phyloP scores from a whole-genome alignment of 2,888 invertebrate species.

The Blastobasis lacticolella region DNA sequence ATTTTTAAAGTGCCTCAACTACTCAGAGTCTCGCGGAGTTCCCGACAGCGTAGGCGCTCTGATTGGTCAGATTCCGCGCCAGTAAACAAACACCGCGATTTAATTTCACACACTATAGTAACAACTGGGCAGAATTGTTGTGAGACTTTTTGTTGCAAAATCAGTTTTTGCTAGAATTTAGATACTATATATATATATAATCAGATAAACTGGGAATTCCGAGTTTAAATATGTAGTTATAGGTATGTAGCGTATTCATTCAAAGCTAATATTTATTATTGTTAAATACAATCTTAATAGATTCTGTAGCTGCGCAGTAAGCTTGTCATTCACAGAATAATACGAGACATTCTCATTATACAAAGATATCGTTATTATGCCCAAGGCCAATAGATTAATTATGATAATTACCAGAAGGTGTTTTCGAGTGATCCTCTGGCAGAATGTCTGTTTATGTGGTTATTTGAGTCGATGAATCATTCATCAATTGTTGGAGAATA shows the following conservation, averaged over 20 bases:
- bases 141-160: neutral
- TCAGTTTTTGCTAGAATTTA: no score
- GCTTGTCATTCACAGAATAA: neutral
- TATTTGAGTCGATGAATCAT: no score
- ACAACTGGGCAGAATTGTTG: slow-evolving; percentile 8
- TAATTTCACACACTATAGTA: slow-evolving; percentile 5
- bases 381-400: neutral
- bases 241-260: no score
- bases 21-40: slow-evolving; percentile 1
- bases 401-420: neutral
- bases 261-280: neutral
- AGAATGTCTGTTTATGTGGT: no score
- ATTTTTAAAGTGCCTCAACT: slow-evolving; percentile 6
- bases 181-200: neutral
- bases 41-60: slow-evolving; percentile 13
- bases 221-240: no score
- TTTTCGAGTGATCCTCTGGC: neutral
- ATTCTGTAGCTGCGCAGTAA: neutral
- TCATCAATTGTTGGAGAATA: no score
- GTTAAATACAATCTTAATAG: neutral
- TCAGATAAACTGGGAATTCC: neutral
- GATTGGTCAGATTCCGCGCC: slow-evolving; percentile 24
- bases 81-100: slow-evolving; percentile 31
- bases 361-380: neutral
- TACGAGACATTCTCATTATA: neutral